Percentiles rank a stretch among this genome's conserved stretches.
These are phyloP conservation scores for Botia kubotai DNA, from an alignment of 2,797 vertebrate genomes.

Conservation along the genomic window DNA sequence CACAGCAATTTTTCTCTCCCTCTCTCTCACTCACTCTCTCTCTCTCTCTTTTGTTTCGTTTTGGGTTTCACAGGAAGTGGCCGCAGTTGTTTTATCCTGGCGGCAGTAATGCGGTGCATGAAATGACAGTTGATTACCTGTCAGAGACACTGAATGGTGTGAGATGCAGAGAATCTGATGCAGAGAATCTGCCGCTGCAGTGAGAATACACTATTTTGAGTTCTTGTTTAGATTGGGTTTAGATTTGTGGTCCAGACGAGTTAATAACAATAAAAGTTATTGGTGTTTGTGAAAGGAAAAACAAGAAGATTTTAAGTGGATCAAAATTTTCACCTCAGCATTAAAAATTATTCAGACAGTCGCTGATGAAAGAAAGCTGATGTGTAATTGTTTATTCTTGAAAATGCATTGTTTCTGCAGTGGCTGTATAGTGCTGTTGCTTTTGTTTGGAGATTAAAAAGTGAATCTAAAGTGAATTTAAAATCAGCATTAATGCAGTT, in stretches of 20 bases:
- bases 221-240: not conserved
- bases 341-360: conserved; percentile 22
- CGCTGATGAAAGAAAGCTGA: not conserved
- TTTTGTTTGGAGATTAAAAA: not conserved
- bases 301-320: conserved; percentile 4
- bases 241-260: not conserved
- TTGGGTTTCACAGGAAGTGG: not conserved
- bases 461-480: not conserved
- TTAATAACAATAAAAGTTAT: conserved; percentile 36
- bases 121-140: conserved; percentile 53
- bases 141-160: conserved; percentile 35
- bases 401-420: not conserved
- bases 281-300: not conserved
- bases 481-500: not conserved
- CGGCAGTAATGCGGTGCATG: conserved; percentile 45
- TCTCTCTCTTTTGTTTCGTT: not conserved
- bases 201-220: too few relatives aligned
- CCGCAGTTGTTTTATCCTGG: conserved; percentile 5
- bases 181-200: not conserved
- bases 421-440: not conserved
- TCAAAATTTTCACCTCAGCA: conserved; percentile 22
- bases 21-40: too few relatives aligned
- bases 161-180: conserved; percentile 4
- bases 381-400: not conserved
- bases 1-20: too few relatives aligned